A percentile compares a stretch with the other conserved stretches of the same genome.
Evolutionary conservation across 2,797 vertebrate genomes (phyloP).

Genomic region (Lagocephalus sceleratus): DNA sequence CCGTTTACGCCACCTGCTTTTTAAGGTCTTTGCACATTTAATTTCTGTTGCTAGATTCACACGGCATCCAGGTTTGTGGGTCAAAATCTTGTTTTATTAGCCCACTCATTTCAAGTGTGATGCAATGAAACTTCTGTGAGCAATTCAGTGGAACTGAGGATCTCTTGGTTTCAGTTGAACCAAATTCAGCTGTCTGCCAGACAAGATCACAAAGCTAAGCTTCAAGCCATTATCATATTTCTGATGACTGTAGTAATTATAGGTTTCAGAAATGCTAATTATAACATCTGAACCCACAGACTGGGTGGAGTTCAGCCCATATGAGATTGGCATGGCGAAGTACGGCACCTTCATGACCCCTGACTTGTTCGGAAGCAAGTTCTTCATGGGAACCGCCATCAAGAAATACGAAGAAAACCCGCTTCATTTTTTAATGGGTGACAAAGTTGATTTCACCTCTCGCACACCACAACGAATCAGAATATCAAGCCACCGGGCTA

Average conservation of each 20-base stretch:
- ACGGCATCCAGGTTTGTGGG: too few relatives aligned
- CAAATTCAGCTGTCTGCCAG: too few relatives aligned
- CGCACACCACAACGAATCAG: neutral
- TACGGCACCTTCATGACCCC: constrained; percentile 99
- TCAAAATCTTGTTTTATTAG: too few relatives aligned
- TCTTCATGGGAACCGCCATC: constrained; percentile 95
- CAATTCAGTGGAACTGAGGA: too few relatives aligned
- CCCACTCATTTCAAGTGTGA: too few relatives aligned
- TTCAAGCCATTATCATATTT: neutral
- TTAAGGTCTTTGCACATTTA: too few relatives aligned
- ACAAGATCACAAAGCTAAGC: neutral
- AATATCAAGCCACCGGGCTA: neutral
- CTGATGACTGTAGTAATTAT: neutral
- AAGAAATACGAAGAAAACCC: constrained; percentile 93
- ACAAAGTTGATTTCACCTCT: constrained; percentile 19
- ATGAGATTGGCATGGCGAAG: constrained; percentile 98
- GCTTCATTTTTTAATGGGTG: constrained; percentile 97
- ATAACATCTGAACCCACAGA: constrained; percentile 73
- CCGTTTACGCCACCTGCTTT: too few relatives aligned
- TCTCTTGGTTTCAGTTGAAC: too few relatives aligned
- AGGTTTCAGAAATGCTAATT: constrained; percentile 6
- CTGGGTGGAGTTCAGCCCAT: constrained; percentile 98
- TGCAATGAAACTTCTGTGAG: too few relatives aligned
- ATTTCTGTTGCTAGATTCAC: too few relatives aligned
- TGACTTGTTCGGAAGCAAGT: constrained; percentile 95